Conservation (phyloP, 30 jellyfish, hydroid and myxozoan genomes). For the Mastigias papua region DNA sequence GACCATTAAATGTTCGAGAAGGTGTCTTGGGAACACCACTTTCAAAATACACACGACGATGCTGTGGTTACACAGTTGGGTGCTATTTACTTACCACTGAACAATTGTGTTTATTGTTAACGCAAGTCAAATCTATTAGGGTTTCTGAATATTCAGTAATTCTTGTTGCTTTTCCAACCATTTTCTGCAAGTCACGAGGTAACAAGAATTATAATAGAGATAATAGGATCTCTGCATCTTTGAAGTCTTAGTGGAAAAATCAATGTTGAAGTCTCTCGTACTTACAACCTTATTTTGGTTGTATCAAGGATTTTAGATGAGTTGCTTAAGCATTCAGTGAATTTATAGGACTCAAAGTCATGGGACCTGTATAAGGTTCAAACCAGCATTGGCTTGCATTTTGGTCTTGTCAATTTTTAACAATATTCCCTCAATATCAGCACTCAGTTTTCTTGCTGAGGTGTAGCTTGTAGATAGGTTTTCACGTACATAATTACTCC, state of each 20-base stretch:
- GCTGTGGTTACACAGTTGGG: slow-evolving; percentile 71
- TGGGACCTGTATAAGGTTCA: slow-evolving; percentile 71
- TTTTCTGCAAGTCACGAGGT: slow-evolving; percentile 61
- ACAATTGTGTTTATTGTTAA: slow-evolving; percentile 67
- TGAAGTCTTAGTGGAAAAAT: slow-evolving; percentile 67
- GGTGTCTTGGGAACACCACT: slow-evolving; percentile 59
- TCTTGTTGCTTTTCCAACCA: slow-evolving; percentile 63
- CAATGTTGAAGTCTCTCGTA: slow-evolving; percentile 74
- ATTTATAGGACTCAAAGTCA: slow-evolving; percentile 27
- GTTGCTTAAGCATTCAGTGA: slow-evolving; percentile 51
- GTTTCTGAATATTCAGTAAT: slow-evolving; percentile 67
- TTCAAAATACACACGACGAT: slow-evolving; percentile 44
- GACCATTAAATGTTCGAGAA: slow-evolving; percentile 37
- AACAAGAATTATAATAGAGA: slow-evolving; percentile 69
- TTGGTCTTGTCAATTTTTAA: slow-evolving; percentile 66
- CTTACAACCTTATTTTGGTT: slow-evolving; percentile 44
- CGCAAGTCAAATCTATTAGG: slow-evolving; percentile 52
- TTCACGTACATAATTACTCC: slow-evolving; percentile 61
- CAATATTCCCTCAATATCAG: slow-evolving; percentile 78
- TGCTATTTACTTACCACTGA: slow-evolving; percentile 58
- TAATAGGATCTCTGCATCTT: slow-evolving; percentile 76
- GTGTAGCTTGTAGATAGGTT: slow-evolving; percentile 40
- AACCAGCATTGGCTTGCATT: slow-evolving; percentile 70
- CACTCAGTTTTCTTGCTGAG: slow-evolving; percentile 69
- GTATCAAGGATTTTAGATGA: slow-evolving; percentile 59